Conservation (phyloP, 2,797 vertebrate genomes). For the Zalophus californianus region DNA sequence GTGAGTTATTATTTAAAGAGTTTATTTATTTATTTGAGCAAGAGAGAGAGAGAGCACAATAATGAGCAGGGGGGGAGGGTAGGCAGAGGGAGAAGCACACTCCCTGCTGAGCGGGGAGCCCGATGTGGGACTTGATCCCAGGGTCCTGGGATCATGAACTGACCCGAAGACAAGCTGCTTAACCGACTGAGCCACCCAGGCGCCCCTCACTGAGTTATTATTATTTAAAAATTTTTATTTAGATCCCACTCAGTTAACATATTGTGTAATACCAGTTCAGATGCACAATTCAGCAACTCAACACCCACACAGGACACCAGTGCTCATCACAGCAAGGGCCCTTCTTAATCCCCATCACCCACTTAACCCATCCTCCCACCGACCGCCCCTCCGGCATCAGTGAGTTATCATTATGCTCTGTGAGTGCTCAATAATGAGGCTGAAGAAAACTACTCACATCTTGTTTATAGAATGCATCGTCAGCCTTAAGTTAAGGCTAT, state of each 20-base stretch:
- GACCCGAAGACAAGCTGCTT: background rate
- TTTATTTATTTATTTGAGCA: background rate
- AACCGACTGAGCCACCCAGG: background rate
- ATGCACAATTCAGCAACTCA: background rate
- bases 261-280: background rate
- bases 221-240: background rate
- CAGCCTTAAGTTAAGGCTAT: background rate
- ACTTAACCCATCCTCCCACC: background rate
- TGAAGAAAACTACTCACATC: background rate
- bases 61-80: background rate
- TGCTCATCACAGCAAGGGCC: background rate
- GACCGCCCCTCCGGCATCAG: background rate
- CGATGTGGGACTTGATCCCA: background rate
- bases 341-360: background rate
- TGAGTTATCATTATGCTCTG: background rate
- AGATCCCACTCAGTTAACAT: background rate
- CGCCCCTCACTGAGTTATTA: background rate
- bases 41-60: background rate
- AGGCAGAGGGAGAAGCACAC: background rate
- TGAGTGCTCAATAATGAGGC: background rate
- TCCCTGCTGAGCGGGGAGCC: background rate
- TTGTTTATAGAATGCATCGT: background rate
- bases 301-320: background rate
- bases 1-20: background rate
- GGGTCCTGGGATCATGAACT: background rate